A percentile compares a stretch with the other conserved stretches of the same genome.
Conservation (phyloP, 2,797 vertebrate species). For the Poeciliopsis paucimaculata region DNA sequence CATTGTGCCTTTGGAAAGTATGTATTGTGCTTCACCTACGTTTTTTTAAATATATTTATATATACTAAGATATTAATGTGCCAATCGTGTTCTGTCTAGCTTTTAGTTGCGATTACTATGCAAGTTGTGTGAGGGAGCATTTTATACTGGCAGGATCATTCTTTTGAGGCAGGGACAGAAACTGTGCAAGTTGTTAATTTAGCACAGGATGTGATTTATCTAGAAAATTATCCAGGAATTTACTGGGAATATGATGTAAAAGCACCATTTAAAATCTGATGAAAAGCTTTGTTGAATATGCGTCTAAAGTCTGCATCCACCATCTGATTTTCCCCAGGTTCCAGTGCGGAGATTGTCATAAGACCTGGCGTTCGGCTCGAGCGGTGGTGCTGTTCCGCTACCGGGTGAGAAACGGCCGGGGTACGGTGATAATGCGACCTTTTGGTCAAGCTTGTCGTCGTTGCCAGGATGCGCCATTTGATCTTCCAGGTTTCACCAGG, state of each 20-base stretch:
- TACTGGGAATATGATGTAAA: neutral
- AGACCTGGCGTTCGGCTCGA: slow-evolving; percentile 63
- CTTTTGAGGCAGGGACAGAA: neutral
- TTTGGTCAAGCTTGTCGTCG: slow-evolving; percentile 64
- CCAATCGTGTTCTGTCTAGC: neutral
- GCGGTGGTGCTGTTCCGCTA: slow-evolving; percentile 68
- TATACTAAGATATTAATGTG: neutral
- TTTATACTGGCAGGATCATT: neutral
- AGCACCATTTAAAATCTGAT: neutral
- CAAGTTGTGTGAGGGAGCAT: neutral
- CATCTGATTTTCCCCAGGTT: slow-evolving; percentile 51
- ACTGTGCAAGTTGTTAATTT: neutral
- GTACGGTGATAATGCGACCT: slow-evolving; percentile 67
- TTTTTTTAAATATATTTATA: neutral
- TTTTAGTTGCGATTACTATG: neutral
- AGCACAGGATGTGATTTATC: neutral
- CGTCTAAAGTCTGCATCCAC: neutral
- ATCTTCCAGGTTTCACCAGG: slow-evolving; percentile 45
- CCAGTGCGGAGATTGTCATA: slow-evolving; percentile 51
- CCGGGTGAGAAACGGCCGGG: slow-evolving; percentile 46
- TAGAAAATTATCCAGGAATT: neutral
- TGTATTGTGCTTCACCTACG: slow-evolving; percentile 10
- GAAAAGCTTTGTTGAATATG: neutral
- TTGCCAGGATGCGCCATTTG: slow-evolving; percentile 17
- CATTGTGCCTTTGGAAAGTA: slow-evolving; percentile 51